Base-by-base conservation (phyloP, 2,888 invertebrate species). In the Lydus trimaculatus region DNA sequence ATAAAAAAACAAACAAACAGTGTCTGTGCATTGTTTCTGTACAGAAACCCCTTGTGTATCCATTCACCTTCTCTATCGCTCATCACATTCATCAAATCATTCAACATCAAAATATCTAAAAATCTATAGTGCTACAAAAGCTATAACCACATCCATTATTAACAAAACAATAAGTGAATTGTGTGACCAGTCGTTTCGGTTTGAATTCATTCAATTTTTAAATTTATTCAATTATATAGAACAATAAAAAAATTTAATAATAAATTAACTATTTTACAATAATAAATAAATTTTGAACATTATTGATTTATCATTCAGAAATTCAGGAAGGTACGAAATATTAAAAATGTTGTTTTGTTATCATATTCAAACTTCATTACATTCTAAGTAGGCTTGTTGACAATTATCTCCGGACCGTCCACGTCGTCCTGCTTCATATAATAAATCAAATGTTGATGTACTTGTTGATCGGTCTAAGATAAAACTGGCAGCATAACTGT, bases 321-420 rank as follows among this genome's bases (percentile, higher is more conserved):
- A 61, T 61, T 39, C 9, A 6, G 6, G 25, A 28, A 52, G 43
- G 61, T 61, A 25, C 61, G 13, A 61, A 39, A 5, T 61, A 23
- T 23, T 28, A 4, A 3, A 28, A 28, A 3, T 60, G 4, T 28
- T 61, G n/a, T 31, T 20, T 25, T 23, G 20, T n/a, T n/a, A 36
- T 33, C n/a, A 17, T 17, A 20, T 75, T 89, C 91, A 95, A 84
- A 94, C 92, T 88, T 95, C 95, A 85, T 96, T 96, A 86, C 96
- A 97, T 85, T 94, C 91, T 79, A 94, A 88, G 86, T 94, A 96
- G 75, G 94, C 88, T 81, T 93, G 91, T 82, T 92, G 91, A 83
- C 97, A 97, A 84, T 96, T 94, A 77, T 94, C 91, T 61, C 95
- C 95, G 48, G 91, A 92, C 83, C 96, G 90, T 68, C 96, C 96